Evolutionary conservation across 2,797 vertebrate genomes (phyloP), one percentile per base, ranked within the genome.

Genomic region (Pseudopleuronectes americanus): DNA sequence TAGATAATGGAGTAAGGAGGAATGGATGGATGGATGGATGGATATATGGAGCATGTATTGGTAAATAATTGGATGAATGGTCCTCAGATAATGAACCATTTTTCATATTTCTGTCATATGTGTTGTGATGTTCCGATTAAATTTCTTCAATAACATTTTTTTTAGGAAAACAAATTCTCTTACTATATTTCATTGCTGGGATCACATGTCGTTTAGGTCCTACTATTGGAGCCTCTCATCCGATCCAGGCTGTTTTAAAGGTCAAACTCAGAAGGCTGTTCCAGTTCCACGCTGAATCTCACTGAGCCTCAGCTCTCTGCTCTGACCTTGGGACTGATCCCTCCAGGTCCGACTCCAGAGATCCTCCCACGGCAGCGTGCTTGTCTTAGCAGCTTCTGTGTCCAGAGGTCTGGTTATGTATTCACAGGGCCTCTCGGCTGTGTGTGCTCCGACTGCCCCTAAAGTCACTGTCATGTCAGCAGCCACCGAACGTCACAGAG

Each of bases 311-410:
- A 84, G 80, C 87, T 75, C 55, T 80, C 68, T 67, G 17, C 2
- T 23, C 57, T 68, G 83, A 85, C 79, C 82, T 76, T 80, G 72
- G 38, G 74, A 68, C 61, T 0, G 2, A 76, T 84, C 84, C 79
- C 79, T 68, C 65, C 78, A 77, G 76, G 60, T 84, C 83, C 74
- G 23, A 67, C 76, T 71, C 74, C 64, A 64, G 63, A 85, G 70
- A 56, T 38, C 33, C 75, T 77, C 64, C 49, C 56, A 74, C 74
- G 74, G 59, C 66, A 68, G 41, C 66, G 53, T 83, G 88, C 86
- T 90, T 84, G 45, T 33, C 81, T 70, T 71, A 14, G 78, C 79
- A 83, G 80, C 75, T 85, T 84, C 62, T 61, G 12, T 13, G 53
- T 84, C 76, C 49, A 9, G 56, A 56, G 68, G 41, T 61, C 75